Percentiles rank a stretch among this genome's conserved stretches.
These are phyloP conservation scores for Asarcornis scutulata DNA, from an alignment of 2,113 vertebrate species.

Conservation along the genomic window DNA sequence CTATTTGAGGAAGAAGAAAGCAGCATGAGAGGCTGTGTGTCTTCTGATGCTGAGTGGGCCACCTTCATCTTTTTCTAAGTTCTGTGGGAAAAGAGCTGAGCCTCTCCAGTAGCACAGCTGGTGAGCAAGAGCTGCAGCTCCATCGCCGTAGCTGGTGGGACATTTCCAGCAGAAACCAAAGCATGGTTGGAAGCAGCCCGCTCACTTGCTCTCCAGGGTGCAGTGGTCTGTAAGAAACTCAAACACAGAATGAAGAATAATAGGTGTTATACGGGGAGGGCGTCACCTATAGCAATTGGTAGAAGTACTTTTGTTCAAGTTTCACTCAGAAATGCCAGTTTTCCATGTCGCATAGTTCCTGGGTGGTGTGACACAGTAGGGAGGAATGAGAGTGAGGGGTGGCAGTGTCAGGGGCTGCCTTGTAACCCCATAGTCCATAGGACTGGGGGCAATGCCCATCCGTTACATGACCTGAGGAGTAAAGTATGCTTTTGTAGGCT, in stretches of 20 bases:
- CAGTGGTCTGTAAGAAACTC: neutral
- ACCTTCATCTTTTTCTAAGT: neutral
- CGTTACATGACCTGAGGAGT: neutral
- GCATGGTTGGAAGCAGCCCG: neutral
- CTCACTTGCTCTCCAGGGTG: too few species aligned
- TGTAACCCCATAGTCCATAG: neutral
- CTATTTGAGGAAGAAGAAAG: neutral
- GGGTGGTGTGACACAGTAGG: too few species aligned
- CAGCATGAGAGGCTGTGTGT: neutral
- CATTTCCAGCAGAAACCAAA: neutral
- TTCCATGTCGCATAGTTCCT: neutral
- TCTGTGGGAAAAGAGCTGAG: neutral
- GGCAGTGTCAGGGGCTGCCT: neutral
- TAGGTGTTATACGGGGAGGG: neutral
- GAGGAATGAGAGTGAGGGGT: too few species aligned
- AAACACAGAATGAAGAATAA: neutral
- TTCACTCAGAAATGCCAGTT: neutral
- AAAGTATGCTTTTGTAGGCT: neutral
- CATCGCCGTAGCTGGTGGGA: too few species aligned
- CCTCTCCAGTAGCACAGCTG: neutral
- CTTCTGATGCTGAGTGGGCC: rapidly evolving
- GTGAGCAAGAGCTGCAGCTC: neutral
- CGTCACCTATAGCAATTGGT: neutral
- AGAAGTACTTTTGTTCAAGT: neutral
- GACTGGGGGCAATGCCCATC: neutral